Base-by-base conservation (phyloP, 2,113 vertebrate genomes). In the Erythrocercus mccallii region DNA sequence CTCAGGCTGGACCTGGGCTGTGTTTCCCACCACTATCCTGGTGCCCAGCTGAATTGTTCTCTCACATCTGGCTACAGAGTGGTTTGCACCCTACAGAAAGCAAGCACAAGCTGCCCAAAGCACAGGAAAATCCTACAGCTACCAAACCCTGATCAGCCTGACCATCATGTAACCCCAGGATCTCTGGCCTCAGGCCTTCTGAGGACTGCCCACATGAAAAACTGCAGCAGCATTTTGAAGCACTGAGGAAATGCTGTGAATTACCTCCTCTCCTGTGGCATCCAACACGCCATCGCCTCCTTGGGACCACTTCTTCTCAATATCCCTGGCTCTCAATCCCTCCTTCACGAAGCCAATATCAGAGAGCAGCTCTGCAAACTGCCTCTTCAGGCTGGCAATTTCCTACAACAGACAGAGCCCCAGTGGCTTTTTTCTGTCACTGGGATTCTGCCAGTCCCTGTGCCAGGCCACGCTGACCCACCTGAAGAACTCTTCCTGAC, bases 291-390 rank as follows among this genome's bases (percentile, higher is more conserved):
- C 99, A 47, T 99, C 99, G 0, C 98, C 97, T 92, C 98, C 98
- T 42, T 98, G 98, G 62, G 97, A 98, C 93, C 96, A 97, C 96
- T 97, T 98, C 68, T 98, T 98, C 95, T 99, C 99, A 42, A 99
- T 99, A 40, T 98, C 97, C 82, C 98, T 98, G 93, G 99, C 99
- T 97, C 98, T 98, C 89, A 99, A 95, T 13, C 99, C 99, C 61
- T 99, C 99, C 69, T 98, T 99, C 79, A 99, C 98, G 97, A 99
- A 99, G 35, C 99, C 99, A 57, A 99, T 99, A 90, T 99, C 99
- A 2, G 99, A 99, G 61, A 99, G 98, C 81, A 99, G 98, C 90
- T 99, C 99, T 12, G 99, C 98, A 97, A 99, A 99, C 40, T 99
- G 99, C 64, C 99, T 98, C 94, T 99, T 99, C 94, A 99, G 98